phyloP scores from a whole-genome alignment of 2,113 vertebrate species.

The Daphoenositta chrysoptera region DNA sequence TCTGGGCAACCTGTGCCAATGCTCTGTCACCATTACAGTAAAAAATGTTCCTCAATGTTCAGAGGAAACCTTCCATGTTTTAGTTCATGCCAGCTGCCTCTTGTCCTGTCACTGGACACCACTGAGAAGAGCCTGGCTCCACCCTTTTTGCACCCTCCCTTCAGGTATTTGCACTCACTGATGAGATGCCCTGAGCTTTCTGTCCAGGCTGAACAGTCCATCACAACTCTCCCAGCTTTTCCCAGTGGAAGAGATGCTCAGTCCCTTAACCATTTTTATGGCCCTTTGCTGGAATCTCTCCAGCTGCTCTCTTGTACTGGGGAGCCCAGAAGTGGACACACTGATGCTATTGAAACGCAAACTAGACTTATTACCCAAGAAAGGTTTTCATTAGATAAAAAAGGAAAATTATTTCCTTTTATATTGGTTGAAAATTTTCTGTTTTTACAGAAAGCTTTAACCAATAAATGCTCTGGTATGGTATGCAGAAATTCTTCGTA shows the following conservation, averaged over 20 bases:
- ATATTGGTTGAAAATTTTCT: neutral
- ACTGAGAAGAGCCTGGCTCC: neutral
- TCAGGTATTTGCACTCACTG: neutral
- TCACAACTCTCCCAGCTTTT: neutral
- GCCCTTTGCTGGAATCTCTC: neutral
- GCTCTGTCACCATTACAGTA: accelerated
- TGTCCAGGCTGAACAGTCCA: neutral
- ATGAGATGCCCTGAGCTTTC: neutral
- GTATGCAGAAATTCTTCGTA: neutral
- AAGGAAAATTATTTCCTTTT: neutral
- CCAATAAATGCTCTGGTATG: neutral
- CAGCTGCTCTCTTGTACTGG: neutral
- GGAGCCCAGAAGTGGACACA: neutral
- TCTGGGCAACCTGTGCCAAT: neutral
- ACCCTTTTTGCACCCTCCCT: neutral
- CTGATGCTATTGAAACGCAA: neutral
- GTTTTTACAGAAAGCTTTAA: neutral
- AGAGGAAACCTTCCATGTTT: neutral
- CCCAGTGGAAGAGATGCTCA: neutral
- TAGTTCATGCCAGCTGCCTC: neutral
- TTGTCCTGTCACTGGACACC: neutral
- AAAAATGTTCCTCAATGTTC: neutral
- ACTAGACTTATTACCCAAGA: neutral
- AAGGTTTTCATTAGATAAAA: neutral
- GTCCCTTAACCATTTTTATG: neutral